Conservation (phyloP, 2,888 invertebrate species). For the Pseudococcus longispinus region DNA sequence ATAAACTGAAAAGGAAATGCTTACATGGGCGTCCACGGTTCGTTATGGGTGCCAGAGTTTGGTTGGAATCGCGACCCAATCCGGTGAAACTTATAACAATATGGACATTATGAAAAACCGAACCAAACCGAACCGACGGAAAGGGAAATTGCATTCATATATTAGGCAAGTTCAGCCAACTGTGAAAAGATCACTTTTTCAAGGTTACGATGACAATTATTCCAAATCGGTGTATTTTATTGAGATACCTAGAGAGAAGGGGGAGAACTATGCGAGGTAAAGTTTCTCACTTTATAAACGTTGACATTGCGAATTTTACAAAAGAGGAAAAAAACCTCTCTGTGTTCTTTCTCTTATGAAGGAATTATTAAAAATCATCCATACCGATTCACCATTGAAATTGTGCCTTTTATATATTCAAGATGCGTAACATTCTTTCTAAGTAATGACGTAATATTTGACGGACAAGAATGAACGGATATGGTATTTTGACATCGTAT, state of each 20-base stretch:
- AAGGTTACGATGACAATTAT: conserved; percentile 7
- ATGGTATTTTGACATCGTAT: neutral
- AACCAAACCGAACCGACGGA: neutral
- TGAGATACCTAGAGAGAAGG: neutral
- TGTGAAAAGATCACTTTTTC: conserved; percentile 10
- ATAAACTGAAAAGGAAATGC: neutral
- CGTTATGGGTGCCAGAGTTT: neutral
- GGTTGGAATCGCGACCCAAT: neutral
- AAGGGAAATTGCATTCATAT: conserved; percentile 16
- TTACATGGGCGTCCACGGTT: neutral
- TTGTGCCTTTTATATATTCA: neutral
- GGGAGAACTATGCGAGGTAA: neutral
- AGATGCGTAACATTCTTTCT: conserved; percentile 6
- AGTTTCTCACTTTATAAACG: neutral
- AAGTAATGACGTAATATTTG: neutral
- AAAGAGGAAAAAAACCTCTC: neutral
- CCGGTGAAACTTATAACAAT: neutral
- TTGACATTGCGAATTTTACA: neutral
- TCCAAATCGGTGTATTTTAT: neutral
- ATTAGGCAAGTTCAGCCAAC: conserved; percentile 19
- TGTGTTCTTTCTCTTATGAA: too few species aligned
- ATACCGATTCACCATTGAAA: neutral
- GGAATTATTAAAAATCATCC: neutral
- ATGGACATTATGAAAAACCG: neutral
- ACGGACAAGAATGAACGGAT: neutral